Conservation (phyloP, 2,113 vertebrate species). For the Laticauda colubrina region DNA sequence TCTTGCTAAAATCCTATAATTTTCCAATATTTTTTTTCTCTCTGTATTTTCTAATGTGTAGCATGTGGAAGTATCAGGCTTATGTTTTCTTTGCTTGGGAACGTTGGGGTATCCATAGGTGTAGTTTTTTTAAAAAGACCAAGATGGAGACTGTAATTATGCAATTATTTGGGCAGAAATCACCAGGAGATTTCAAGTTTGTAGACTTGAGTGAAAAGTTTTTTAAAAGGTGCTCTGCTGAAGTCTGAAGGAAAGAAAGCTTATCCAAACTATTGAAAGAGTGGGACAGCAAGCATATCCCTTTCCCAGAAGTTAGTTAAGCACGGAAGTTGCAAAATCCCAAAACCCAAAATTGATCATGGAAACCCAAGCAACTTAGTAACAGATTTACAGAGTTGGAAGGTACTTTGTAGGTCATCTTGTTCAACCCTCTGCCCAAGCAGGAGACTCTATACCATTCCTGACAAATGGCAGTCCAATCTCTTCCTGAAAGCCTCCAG, state of each 20-base stretch:
- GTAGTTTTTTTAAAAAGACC: neutral
- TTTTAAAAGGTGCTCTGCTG: neutral
- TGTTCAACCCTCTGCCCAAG: no score
- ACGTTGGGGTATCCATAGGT: neutral
- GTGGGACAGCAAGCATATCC: neutral
- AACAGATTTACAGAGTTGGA: no score
- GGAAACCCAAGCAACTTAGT: neutral
- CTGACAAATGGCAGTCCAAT: no score
- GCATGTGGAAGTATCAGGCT: neutral
- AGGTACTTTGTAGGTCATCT: no score
- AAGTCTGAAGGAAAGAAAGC: neutral
- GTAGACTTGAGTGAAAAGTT: neutral
- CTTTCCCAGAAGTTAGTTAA: neutral
- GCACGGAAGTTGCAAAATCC: neutral
- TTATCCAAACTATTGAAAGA: neutral
- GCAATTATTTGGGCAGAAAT: neutral
- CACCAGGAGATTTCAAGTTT: neutral
- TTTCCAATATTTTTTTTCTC: neutral
- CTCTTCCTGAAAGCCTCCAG: no score
- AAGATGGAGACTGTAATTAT: neutral
- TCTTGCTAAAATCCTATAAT: neutral
- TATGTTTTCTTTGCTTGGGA: neutral
- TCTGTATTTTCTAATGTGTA: neutral
- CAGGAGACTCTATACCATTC: no score
- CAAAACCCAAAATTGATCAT: neutral